Percentiles rank a stretch among this genome's conserved stretches.
Evolutionary conservation across 2,113 vertebrate species (phyloP).

Genomic region (Gadus chalcogrammus): DNA sequence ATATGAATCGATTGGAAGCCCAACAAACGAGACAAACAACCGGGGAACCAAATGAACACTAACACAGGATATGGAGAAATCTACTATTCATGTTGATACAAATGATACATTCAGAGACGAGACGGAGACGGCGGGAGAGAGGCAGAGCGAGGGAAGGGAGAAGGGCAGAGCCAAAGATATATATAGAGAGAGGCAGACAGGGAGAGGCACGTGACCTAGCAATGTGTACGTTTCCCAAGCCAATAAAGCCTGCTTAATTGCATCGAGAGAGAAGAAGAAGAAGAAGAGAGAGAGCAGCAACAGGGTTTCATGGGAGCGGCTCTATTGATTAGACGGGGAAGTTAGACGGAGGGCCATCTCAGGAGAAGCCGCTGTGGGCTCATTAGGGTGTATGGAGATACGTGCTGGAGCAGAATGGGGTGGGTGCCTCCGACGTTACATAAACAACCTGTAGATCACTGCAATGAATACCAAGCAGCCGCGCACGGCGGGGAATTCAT

Average conservation of each 20-base stretch:
- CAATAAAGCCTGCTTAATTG: too few relatives aligned
- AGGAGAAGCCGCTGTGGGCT: slow-evolving; percentile 27
- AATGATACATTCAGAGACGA: too few relatives aligned
- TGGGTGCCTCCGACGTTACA: slow-evolving; percentile 5
- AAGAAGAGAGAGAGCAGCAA: too few relatives aligned
- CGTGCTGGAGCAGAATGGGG: slow-evolving; percentile 20
- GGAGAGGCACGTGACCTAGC: too few relatives aligned
- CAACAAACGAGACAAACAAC: not conserved
- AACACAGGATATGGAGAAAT: not conserved
- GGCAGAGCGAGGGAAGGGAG: too few relatives aligned
- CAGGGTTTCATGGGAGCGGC: slow-evolving; percentile 15
- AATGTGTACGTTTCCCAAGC: too few relatives aligned
- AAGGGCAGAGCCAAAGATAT: not conserved
- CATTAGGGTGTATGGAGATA: slow-evolving; percentile 30
- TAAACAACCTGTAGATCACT: slow-evolving; percentile 42
- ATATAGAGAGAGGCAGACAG: not conserved
- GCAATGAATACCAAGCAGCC: slow-evolving; percentile 38
- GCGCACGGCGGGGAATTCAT: slow-evolving; percentile 52
- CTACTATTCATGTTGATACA: not conserved
- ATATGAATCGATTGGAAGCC: not conserved
- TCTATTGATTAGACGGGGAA: slow-evolving; percentile 18
- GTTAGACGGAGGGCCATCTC: not conserved
- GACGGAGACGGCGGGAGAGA: too few relatives aligned
- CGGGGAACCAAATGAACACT: not conserved
- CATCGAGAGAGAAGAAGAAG: too few relatives aligned